These are phyloP conservation scores for Trypoxylon attenuatum DNA, from an alignment of 2,888 invertebrate species.

Conservation along the genomic window DNA sequence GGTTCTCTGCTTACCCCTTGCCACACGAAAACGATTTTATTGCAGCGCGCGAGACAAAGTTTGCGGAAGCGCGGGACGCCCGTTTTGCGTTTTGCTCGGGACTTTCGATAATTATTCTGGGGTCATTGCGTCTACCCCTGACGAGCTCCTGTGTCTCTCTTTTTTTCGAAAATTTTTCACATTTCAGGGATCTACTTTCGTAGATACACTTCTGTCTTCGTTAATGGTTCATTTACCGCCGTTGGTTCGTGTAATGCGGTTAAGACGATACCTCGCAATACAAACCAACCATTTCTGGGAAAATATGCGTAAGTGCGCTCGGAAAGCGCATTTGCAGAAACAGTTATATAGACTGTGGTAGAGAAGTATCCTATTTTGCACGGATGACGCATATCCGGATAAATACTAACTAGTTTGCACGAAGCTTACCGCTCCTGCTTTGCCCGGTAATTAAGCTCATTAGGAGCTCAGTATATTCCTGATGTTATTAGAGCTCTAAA, in stretches of 20 bases:
- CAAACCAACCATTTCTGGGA: too few species aligned
- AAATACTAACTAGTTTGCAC: constrained; percentile 24
- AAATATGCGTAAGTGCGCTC: not conserved
- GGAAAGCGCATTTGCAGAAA: not conserved
- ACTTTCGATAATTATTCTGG: too few species aligned
- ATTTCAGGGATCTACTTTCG: too few species aligned
- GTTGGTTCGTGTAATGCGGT: not conserved
- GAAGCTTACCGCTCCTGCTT: constrained; percentile 12
- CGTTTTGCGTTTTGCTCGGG: too few species aligned
- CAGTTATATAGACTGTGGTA: too few species aligned
- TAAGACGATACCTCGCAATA: not conserved
- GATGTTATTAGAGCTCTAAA: not conserved
- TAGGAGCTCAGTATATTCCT: constrained; percentile 9
- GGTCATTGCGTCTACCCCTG: too few species aligned
- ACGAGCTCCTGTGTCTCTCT: too few species aligned
- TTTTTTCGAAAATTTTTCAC: too few species aligned
- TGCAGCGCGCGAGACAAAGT: not conserved
- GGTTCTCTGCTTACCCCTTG: too few species aligned
- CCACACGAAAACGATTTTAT: constrained; percentile 24
- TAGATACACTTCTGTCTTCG: too few species aligned
- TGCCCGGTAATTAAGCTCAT: constrained; percentile 29
- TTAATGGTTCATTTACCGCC: too few species aligned
- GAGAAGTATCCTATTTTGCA: constrained; percentile 19
- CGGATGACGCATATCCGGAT: constrained; percentile 19
- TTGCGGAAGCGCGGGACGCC: too few species aligned